These are phyloP conservation scores for Halichondria panicea DNA, from an alignment of 37 sponge, comb jelly and placozoan species.

Conservation along the genomic window DNA sequence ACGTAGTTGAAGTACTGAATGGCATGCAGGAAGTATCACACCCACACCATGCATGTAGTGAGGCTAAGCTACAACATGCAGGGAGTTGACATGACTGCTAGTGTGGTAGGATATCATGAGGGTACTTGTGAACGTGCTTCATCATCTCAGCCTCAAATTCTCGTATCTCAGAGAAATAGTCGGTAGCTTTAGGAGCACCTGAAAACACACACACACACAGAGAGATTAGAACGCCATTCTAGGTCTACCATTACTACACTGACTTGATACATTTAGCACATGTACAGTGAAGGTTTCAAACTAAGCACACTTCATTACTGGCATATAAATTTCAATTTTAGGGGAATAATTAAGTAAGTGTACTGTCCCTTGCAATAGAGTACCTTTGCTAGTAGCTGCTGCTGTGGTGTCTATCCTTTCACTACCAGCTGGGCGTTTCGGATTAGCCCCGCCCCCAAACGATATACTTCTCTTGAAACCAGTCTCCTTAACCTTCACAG, in stretches of 20 bases:
- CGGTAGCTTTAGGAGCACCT: slow-evolving; percentile 45
- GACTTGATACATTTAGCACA: neutral
- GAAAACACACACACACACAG: neutral
- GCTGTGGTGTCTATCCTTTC: too few species aligned
- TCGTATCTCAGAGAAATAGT: slow-evolving; percentile 59
- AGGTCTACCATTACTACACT: neutral
- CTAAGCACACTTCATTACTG: too few species aligned
- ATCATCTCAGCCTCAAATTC: slow-evolving; percentile 66
- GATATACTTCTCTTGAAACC: slow-evolving; percentile 53
- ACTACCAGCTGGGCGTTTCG: neutral
- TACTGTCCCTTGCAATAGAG: neutral
- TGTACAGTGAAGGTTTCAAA: too few species aligned
- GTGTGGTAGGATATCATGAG: slow-evolving; percentile 64
- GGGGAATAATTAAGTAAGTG: neutral
- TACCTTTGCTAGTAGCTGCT: neutral
- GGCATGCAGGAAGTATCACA: neutral
- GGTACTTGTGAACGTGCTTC: slow-evolving; percentile 56
- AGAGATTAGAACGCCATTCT: neutral
- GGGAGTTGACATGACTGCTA: neutral
- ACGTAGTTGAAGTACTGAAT: neutral
- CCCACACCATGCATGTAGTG: neutral
- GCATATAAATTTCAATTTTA: too few species aligned
- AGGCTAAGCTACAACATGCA: neutral
- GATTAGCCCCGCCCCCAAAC: slow-evolving; percentile 42
- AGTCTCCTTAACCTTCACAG: slow-evolving; percentile 12